Evolutionary conservation across 2,888 invertebrate genomes (phyloP), one percentile per base, ranked within the genome.

Genomic region (Meteorus colon): DNA sequence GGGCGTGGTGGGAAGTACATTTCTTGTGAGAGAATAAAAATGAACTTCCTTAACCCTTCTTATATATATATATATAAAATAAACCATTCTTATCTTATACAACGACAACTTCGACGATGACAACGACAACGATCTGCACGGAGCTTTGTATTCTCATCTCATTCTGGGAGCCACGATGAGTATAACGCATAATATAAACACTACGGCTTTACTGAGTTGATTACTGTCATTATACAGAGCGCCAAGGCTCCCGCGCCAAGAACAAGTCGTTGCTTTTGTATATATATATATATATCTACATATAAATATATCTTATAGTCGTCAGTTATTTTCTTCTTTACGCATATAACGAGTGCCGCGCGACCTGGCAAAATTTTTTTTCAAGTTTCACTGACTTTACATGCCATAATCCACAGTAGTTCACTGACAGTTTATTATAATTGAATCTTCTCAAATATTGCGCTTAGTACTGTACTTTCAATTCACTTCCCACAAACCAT

Each of bases 161-260:
- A 70, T 59, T 59, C 59, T 59, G 62, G 60, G 62, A 63, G 63
- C 31, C 29, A n/a, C 19, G 63, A 62, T 45, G 27, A 41, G 34
- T 72, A 48, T 72, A 63, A 62, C 60, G 72, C 19, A 45, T 73
- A 80, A 78, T 80, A 80, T 80, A 79, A 81, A 80, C 79, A 81
- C 77, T 80, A 79, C 79, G 78, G 75, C 76, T 81, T 80, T 77
- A 75, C 80, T 63, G 67, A 74, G 74, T 74, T 80, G 81, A 81
- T 81, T 80, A 80, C 81, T 80, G 76, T 69, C 80, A 81, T 81
- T 80, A 81, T 74, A 65, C 74, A 31, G 34, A 66, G 71, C 73
- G 75, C 76, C 78, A 78, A 78, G 78, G 75, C 79, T 80, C 77
- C 78, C 75, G 78, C 77, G 77, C 59, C 41, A 74, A 41, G 41